phyloP scores from a whole-genome alignment of 2,113 vertebrate species.

The Marmota flaviventris region DNA sequence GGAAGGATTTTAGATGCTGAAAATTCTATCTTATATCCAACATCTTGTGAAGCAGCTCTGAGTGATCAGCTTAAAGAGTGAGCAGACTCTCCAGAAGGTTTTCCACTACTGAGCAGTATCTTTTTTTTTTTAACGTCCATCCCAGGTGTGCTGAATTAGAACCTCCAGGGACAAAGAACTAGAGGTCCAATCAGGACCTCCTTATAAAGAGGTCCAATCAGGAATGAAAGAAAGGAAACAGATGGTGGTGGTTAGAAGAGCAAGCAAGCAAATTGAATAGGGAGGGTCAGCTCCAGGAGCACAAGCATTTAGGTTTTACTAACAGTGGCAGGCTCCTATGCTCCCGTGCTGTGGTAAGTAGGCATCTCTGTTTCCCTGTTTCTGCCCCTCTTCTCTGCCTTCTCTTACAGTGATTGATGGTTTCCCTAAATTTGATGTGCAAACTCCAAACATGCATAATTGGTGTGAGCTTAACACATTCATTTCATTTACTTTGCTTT shows the following conservation, averaged over 20 bases:
- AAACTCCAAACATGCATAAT: neutral
- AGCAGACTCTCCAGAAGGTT: neutral
- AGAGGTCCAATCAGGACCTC: neutral
- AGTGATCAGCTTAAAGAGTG: accelerated
- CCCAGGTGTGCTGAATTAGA: neutral
- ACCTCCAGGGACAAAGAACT: accelerated
- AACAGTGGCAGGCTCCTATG: accelerated
- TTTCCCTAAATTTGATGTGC: neutral
- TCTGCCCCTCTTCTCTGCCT: neutral
- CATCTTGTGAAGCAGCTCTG: neutral
- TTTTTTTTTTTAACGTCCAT: neutral
- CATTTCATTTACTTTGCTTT: neutral
- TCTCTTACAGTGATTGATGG: neutral
- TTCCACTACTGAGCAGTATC: neutral
- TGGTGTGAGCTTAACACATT: neutral
- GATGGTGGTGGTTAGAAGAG: neutral
- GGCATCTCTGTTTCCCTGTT: neutral
- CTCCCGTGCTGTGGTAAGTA: accelerated
- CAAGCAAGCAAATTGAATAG: too few relatives aligned
- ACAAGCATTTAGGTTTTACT: accelerated
- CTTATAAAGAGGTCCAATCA: neutral
- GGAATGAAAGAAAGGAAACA: neutral
- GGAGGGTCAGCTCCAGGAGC: neutral
- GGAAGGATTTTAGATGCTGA: neutral
- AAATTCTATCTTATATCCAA: neutral